Evolutionary conservation across 53 echinoderm and acorn worm species (phyloP), one percentile per base, ranked within the genome.

Genomic region (Astropecten irregularis): DNA sequence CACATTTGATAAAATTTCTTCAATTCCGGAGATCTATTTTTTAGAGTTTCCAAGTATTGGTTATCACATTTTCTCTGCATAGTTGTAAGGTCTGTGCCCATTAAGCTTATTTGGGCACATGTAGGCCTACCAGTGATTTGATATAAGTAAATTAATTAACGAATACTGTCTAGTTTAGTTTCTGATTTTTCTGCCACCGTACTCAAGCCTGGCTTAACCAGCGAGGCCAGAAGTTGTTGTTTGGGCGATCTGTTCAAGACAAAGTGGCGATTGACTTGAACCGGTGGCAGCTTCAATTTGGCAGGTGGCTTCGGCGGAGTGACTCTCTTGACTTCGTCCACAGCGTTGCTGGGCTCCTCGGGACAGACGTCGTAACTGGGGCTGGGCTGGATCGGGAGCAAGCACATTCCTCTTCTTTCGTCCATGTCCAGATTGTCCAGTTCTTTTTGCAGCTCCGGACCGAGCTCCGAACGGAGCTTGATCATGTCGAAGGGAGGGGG

Each of bases 381-480:
- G 69, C 27, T 47, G 25, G 69, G 48, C 9, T 26, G 9, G 6
- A 68, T 10, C 28, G 68, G 47, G 22, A 44, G 13, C 2, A 46
- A 27, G 16, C 22, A 22, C 40, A 13, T 15, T 25, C 59, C 40
- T 35, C 46, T 38, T 1, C 82, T 69, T 13, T 92, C 89, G 34
- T 86, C 89, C 32, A 92, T 85, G 39, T 85, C 85, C 49, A 92
- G 68, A 31, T 71, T 76, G 53, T 92, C 92, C 14, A 92, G 74
- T 35, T 76, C 89, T 54, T 86, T 83, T 39, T 84, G 89, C 21
- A 92, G 84, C 18, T 89, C 92, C 25, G 89, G 89, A 1, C 89
- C 76, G 6, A 92, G 81, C 71, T 92, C 92, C n/a, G 79, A 73
- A 25, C 92, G 83, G 48, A 92, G 51, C 44, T 92, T 83, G 20